These are phyloP conservation scores for Drosophila antonietae DNA, from an alignment of 2,888 invertebrate species.

Conservation along the genomic window DNA sequence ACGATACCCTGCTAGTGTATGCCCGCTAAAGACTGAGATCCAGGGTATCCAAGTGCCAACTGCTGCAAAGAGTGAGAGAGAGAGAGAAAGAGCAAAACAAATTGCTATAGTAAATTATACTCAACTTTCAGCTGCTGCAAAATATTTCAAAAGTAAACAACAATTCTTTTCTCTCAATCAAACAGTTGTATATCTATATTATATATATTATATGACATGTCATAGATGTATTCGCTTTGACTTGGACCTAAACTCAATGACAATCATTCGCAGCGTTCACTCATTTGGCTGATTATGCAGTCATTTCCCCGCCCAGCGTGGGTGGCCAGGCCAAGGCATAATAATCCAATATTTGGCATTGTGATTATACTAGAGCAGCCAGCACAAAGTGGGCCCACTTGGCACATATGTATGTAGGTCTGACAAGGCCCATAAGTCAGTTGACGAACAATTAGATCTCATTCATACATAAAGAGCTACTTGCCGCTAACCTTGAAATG, in stretches of 20 bases:
- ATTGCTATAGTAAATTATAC: conserved; percentile 10
- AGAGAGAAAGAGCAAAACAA: neutral
- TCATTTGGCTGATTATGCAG: conserved; percentile 16
- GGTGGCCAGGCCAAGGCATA: conserved; percentile 16
- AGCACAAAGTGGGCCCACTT: conserved; percentile 36
- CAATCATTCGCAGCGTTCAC: conserved; percentile 22
- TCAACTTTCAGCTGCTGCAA: conserved; percentile 21
- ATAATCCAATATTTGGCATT: conserved; percentile 66
- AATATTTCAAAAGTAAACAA: conserved; percentile 35
- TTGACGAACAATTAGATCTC: conserved; percentile 72
- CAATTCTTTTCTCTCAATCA: conserved; percentile 1
- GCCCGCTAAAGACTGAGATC: conserved; percentile 59
- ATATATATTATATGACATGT: conserved; percentile 26
- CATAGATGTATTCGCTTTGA: conserved; percentile 12
- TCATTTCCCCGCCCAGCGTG: conserved; percentile 7
- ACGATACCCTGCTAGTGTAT: conserved; percentile 42
- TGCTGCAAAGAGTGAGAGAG: conserved; percentile 8
- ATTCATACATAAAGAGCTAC: conserved; percentile 74
- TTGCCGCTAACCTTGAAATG: conserved; percentile 67
- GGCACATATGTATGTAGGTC: conserved; percentile 13
- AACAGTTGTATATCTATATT: neutral
- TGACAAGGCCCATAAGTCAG: conserved; percentile 45
- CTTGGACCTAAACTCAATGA: conserved; percentile 24
- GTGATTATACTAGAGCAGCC: conserved; percentile 44
- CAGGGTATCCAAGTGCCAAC: conserved; percentile 26